phyloP scores from a whole-genome alignment of 2,888 invertebrate species.

The Deroplatys truncata region DNA sequence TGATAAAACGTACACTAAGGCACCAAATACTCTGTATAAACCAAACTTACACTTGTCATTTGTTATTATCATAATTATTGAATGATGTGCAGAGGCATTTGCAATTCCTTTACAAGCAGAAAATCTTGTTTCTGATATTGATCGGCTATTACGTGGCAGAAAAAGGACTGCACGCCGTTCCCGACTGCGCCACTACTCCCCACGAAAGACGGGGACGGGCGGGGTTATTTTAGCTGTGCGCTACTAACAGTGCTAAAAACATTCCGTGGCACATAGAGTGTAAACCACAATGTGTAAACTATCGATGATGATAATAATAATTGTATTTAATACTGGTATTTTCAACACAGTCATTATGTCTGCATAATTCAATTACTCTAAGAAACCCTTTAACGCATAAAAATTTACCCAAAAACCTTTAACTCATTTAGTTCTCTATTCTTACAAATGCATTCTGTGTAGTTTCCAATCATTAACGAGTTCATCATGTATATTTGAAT shows the following conservation, averaged over 20 bases:
- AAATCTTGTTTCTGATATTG: slow-evolving; percentile 24
- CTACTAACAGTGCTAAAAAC: slow-evolving; percentile 11
- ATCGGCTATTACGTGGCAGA: slow-evolving; percentile 32
- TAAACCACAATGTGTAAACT: not conserved
- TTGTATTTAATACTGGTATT: too few relatives aligned
- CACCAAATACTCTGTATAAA: not conserved
- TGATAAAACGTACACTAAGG: not conserved
- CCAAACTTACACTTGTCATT: not conserved
- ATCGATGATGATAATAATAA: not conserved
- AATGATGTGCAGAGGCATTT: not conserved
- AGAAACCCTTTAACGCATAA: too few relatives aligned
- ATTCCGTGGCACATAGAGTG: not conserved
- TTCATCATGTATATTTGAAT: not conserved
- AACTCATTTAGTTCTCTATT: not conserved
- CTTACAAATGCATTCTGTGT: not conserved
- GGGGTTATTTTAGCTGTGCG: slow-evolving; percentile 31
- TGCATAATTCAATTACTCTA: too few relatives aligned
- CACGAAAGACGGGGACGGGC: slow-evolving; percentile 24
- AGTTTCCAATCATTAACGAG: not conserved
- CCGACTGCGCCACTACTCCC: slow-evolving; percentile 21
- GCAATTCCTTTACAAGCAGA: not conserved
- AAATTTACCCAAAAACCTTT: too few relatives aligned
- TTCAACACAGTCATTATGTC: too few relatives aligned
- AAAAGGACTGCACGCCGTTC: slow-evolving; percentile 24
- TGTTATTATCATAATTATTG: not conserved